Evolutionary conservation across 2,113 vertebrate species (phyloP).

Genomic region (Psophia crepitans): DNA sequence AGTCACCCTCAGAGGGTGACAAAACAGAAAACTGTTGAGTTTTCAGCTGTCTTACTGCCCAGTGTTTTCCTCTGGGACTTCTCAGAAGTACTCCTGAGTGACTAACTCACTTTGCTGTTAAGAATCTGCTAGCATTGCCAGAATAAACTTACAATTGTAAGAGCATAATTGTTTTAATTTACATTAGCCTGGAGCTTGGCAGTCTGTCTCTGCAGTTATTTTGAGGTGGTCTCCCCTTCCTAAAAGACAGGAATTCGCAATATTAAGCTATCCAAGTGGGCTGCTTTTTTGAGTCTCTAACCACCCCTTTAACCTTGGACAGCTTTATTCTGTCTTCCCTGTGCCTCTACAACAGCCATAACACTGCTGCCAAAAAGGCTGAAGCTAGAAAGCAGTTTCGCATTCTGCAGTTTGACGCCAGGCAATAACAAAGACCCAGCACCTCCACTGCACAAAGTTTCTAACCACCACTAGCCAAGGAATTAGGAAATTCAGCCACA

Average conservation of each 20-base stretch:
- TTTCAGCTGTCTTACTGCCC: not conserved
- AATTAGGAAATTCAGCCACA: not conserved
- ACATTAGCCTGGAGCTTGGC: not conserved
- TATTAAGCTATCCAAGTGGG: not conserved
- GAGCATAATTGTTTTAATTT: slow-evolving; percentile 47
- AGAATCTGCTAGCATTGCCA: slow-evolving; percentile 1
- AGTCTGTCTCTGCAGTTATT: not conserved
- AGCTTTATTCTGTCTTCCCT: not conserved
- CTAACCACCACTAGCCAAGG: not conserved
- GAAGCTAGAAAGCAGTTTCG: not conserved
- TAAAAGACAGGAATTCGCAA: not conserved
- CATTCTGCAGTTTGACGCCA: not conserved
- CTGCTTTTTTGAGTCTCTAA: not conserved
- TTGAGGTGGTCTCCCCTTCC: not conserved
- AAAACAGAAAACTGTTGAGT: not conserved
- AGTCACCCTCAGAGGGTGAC: not conserved
- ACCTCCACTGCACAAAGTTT: not conserved
- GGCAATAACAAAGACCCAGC: not conserved
- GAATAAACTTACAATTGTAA: slow-evolving; percentile 33
- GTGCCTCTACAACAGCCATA: not conserved
- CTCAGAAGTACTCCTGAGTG: not conserved
- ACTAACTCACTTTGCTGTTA: not conserved
- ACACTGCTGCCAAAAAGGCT: not conserved
- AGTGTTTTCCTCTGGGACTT: not conserved
- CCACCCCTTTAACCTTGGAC: not conserved